These are phyloP conservation scores for Drosophila aldrichi DNA, from an alignment of 2,888 invertebrate species.

Conservation along the genomic window DNA sequence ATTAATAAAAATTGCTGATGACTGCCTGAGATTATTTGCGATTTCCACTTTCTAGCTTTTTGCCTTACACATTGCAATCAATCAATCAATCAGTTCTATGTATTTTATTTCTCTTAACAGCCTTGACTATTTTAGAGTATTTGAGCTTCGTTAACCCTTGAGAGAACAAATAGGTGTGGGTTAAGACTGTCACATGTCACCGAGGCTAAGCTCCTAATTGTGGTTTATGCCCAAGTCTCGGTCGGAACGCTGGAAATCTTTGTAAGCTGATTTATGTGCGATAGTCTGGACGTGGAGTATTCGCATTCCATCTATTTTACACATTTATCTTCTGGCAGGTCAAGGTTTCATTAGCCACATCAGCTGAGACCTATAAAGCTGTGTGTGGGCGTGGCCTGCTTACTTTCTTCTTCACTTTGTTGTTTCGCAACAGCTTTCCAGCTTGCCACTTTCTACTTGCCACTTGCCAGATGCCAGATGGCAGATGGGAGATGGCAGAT, in stretches of 20 bases:
- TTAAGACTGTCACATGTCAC: conserved; percentile 27
- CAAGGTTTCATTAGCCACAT: conserved; percentile 43
- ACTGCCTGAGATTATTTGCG: background rate
- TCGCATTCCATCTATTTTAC: conserved; percentile 29
- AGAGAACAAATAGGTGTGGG: background rate
- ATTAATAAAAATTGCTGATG: too few species aligned
- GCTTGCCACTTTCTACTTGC: conserved; percentile 13
- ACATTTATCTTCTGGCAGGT: conserved; percentile 51
- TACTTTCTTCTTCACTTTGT: background rate
- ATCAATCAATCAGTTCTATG: background rate
- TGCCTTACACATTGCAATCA: too few species aligned
- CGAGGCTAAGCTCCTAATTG: conserved; percentile 30
- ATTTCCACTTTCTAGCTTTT: background rate
- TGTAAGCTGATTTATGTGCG: conserved; percentile 47
- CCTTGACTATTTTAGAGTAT: background rate
- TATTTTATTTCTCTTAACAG: background rate
- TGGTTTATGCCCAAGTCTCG: conserved; percentile 38
- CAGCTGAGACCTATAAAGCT: conserved; percentile 20
- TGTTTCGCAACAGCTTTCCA: conserved; percentile 38
- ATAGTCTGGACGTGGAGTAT: conserved; percentile 12
- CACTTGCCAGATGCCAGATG: background rate
- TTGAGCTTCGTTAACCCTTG: background rate
- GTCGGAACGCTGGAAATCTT: conserved; percentile 24
- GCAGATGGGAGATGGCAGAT: background rate
- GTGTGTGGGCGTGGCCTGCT: conserved; percentile 8